Base-by-base conservation (phyloP, 2,888 invertebrate species). In the Phyllotreta striolata region DNA sequence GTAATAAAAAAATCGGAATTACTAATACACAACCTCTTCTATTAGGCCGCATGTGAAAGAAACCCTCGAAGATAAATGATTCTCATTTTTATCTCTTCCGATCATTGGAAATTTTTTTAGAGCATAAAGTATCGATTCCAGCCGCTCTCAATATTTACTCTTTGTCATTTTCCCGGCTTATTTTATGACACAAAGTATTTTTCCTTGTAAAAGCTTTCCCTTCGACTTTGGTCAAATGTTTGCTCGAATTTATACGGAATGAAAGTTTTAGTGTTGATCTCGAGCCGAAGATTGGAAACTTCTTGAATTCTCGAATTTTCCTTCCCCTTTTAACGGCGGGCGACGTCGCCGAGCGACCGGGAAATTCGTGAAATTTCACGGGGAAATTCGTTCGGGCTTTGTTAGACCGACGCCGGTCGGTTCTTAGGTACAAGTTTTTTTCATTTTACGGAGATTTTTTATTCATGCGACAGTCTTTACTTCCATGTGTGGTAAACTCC, bases 201-300 rank as follows among this genome's bases (percentile, higher is more conserved):
- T 60, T 60, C 44, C 60, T 43, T 52, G 51, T 52, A 55, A 55
- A 55, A 47, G 47, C n/a, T 34, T 58, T 47, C 12, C 10, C 41
- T 47, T 37, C 46, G 62, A 62, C 55, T 55, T 47, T 39, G 62
- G 55, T 55, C 47, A 43, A 39, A 61, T 61, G 38, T 61, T 55
- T 54, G 54, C 60, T 38, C 24, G 51, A 60, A 44, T 55, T 47
- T 56, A 56, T 24, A 46, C 44, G 6, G 56, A 57, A 47, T 57
- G 46, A 57, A 57, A 57, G 56, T 57, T 57, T 57, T 46, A 57
- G 56, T 57, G 56, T 12, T 37, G 38, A 57, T 57, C 46, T 40
- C 38, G 24, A 37, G 46, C 38, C 37, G n/a, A 56, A 57, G 56
- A 57, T 57, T 57, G 47, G 46, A 46, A 46, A 57, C 56, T 57